Conservation (phyloP, 1,140 invertebrate genomes). For the Plutomurus gul region DNA sequence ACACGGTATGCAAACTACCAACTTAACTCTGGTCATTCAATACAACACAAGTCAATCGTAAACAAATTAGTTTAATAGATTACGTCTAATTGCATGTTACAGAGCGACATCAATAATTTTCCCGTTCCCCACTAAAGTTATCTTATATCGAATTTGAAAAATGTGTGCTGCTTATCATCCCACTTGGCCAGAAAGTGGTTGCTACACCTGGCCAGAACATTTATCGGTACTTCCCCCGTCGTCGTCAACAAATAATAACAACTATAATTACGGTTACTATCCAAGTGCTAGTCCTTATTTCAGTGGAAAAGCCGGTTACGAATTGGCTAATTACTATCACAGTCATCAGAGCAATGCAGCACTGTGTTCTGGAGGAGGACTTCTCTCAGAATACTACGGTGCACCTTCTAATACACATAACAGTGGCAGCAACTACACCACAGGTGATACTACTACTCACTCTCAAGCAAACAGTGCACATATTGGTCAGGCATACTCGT, state of each 20-base stretch:
- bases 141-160: no score
- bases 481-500: not conserved
- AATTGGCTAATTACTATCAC: conserved; percentile 14
- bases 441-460: no score
- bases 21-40: not conserved
- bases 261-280: not conserved
- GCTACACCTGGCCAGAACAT: conserved; percentile 17
- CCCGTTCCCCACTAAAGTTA: no score
- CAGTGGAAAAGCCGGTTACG: not conserved
- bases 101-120: not conserved
- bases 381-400: not conserved
- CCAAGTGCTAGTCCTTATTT: conserved; percentile 8
- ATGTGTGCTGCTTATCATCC: conserved; percentile 8
- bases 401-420: not conserved
- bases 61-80: not conserved
- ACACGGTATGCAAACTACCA: not conserved
- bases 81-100: not conserved
- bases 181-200: not conserved
- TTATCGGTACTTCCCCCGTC: not conserved
- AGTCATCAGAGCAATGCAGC: not conserved
- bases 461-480: not conserved
- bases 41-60: not conserved
- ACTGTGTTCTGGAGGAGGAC: not conserved
- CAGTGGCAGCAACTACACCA: not conserved
- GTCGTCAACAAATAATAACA: conserved; percentile 13